These are phyloP conservation scores for Babyrousa celebensis DNA, from an alignment of 2,797 vertebrate genomes.

Conservation along the genomic window DNA sequence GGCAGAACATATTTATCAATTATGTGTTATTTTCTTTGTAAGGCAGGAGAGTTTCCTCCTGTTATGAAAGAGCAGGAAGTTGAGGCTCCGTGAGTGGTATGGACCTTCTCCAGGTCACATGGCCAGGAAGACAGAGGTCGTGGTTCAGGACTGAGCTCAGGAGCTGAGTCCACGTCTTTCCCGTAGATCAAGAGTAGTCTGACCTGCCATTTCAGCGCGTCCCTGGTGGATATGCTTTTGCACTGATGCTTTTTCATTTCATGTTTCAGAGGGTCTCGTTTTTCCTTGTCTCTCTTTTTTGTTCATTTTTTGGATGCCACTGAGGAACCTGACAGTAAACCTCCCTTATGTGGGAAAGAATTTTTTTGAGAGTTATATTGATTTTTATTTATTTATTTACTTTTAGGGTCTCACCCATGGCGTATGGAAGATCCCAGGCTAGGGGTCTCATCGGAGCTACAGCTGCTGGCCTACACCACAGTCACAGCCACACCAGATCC, in stretches of 20 bases:
- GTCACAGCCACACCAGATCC: too few relatives aligned
- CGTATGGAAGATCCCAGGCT: too few relatives aligned
- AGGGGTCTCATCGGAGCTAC: too few relatives aligned
- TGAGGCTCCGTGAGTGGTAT: neutral
- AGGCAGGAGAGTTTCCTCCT: neutral
- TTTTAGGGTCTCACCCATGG: too few relatives aligned
- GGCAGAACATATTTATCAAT: neutral
- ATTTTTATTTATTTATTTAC: neutral
- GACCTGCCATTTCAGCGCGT: neutral
- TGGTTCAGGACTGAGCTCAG: neutral
- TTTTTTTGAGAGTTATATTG: conserved; percentile 47
- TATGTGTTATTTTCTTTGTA: neutral
- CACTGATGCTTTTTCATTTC: neutral
- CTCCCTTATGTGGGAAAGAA: neutral
- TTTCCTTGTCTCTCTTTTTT: neutral
- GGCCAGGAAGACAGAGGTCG: neutral
- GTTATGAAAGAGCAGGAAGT: neutral
- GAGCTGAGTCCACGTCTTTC: neutral
- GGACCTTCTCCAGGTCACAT: neutral
- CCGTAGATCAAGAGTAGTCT: neutral
- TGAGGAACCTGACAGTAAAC: conserved; percentile 13
- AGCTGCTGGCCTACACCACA: too few relatives aligned
- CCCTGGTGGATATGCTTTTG: neutral
- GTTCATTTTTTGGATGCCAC: neutral
- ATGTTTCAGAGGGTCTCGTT: neutral